Evolutionary conservation across 2,113 vertebrate species (phyloP).

Genomic region (Psilopogon haemacephalus): DNA sequence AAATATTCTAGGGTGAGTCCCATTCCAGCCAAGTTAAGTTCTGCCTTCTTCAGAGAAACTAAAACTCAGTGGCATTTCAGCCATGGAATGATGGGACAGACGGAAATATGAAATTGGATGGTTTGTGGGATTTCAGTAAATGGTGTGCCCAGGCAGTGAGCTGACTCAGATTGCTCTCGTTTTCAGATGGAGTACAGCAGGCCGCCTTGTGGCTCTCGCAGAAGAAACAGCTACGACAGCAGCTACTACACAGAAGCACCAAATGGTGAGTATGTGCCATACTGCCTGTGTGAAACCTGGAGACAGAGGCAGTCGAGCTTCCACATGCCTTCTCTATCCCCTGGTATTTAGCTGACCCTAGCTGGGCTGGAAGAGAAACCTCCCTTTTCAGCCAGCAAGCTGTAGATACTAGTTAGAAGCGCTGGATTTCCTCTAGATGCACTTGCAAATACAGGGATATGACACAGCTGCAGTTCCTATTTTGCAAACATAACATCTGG

Average conservation of each 20-base stretch:
- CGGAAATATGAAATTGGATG: not conserved
- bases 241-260: constrained; percentile 85
- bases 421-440: not conserved
- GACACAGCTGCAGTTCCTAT: not conserved
- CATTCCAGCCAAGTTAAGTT: not conserved
- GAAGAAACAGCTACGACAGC: constrained; percentile 84
- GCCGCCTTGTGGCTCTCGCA: constrained; percentile 79
- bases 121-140: not conserved
- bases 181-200: constrained; percentile 89
- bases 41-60: not conserved
- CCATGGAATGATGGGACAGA: not conserved
- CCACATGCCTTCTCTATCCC: not conserved
- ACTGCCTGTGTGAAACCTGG: rapidly evolving
- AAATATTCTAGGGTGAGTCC: not conserved
- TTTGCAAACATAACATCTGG: not conserved
- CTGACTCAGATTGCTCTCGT: constrained; percentile 6
- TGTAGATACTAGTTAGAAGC: not conserved
- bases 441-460: not conserved
- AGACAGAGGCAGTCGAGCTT: not conserved
- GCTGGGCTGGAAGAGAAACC: not conserved
- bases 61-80: not conserved
- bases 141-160: not conserved
- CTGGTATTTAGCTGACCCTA: not conserved
- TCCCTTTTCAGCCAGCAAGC: not conserved
- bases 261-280: constrained; percentile 75